Evolutionary conservation across 2,797 vertebrate species (phyloP), one percentile per base, ranked within the genome.

Genomic region (Poeciliopsis paucimaculata): DNA sequence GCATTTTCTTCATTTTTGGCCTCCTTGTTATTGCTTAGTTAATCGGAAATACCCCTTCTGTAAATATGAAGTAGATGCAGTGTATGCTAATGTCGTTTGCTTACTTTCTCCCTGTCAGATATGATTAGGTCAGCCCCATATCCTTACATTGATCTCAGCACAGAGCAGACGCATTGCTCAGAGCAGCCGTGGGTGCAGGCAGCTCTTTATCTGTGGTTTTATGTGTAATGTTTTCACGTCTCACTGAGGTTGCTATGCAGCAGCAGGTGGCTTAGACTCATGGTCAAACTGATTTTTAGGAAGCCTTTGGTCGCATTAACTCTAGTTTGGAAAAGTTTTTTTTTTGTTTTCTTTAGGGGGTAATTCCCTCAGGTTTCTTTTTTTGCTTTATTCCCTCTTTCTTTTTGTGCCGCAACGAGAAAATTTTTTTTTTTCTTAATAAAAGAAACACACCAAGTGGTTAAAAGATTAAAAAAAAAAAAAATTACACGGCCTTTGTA

Each of bases 41-140:
- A 92, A 93, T 93, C 91, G 89, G 77, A 88, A 90, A 89, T 90
- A 87, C 79, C 88, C 85, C 88, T 90, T 89, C 89, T 55, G 83
- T 80, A 89, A 91, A 90, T 91, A 90, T 90, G 86, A 91, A 90
- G 85, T 89, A 86, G 87, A 84, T 89, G 83, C 75, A 81, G 84
- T 93, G 84, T 91, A 91, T 90, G 89, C 83, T 88, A 88, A 91
- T 91, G 82, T 84, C 74, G 70, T 79, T 87, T 60, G 45, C 89
- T 91, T 87, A 86, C 91, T 90, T 91, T 90, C 82, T 85, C 55
- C 82, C 88, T 92, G 92, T 94, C 92, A 93, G 88, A 87, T 88
- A 77, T 91, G 91, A 92, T 94, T 93, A 94, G 92, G 86, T 92
- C 84, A 83, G 88, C 75, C 55, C 81, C 51, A 60, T 77, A 88